Conservation (phyloP, 2,797 vertebrate genomes). For the Triplophysa yarkandensis region DNA sequence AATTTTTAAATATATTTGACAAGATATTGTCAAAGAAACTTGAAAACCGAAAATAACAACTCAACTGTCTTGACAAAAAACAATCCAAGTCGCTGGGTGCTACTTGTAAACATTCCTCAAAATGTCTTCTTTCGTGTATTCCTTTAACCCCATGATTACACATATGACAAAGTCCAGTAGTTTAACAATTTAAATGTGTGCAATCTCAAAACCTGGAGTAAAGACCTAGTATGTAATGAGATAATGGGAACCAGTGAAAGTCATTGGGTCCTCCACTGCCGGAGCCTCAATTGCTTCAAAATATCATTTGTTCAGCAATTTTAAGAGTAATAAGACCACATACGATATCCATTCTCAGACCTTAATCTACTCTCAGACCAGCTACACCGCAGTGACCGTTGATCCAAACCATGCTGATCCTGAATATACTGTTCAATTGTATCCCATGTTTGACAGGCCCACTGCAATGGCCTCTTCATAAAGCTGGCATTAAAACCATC, state of each 20-base stretch:
- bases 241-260: no score
- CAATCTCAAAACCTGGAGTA: neutral
- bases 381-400: conserved; percentile 13
- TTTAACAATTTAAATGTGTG: neutral
- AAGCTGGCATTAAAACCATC: conserved; percentile 26
- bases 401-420: conserved; percentile 26
- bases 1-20: no score
- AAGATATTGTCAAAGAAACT: no score
- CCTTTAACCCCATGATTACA: neutral
- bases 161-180: neutral
- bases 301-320: neutral
- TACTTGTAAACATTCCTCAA: no score
- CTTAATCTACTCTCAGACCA: conserved; percentile 48
- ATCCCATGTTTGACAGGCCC: conserved; percentile 24
- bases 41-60: no score
- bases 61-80: no score
- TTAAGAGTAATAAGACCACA: neutral
- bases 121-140: no score
- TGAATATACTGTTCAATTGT: conserved; percentile 22
- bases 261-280: no score
- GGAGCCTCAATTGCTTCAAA: no score
- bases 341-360: conserved; percentile 44
- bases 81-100: no score
- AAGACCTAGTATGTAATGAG: no score
- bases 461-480: neutral